Conservation (phyloP, 2,797 vertebrate species). For the Selene dorsalis region DNA sequence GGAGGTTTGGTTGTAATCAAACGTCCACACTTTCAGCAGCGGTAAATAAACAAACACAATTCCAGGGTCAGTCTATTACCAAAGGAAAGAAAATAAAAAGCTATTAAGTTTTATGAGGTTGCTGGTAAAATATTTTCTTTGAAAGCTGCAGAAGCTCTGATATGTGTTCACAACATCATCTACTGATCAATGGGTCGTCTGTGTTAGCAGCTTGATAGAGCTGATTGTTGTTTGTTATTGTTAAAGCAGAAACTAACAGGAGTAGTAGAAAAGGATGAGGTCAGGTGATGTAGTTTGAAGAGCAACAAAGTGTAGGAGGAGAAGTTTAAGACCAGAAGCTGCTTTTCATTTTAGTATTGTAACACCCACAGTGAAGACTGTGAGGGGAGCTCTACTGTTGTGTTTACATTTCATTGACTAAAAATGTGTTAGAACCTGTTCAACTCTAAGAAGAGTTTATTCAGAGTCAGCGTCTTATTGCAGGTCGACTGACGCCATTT, state of each 20-base stretch:
- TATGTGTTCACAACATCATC: neutral
- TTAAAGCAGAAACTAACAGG: neutral
- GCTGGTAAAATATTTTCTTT: neutral
- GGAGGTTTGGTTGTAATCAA: too few species aligned
- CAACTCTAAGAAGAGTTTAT: too few species aligned
- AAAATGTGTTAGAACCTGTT: too few species aligned
- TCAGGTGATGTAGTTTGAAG: neutral
- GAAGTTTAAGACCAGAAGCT: neutral
- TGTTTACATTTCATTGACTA: too few species aligned
- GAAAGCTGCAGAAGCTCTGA: neutral
- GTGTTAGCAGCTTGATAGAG: neutral
- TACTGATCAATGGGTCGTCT: neutral
- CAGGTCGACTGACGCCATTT: too few species aligned
- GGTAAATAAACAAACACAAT: neutral
- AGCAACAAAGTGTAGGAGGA: neutral
- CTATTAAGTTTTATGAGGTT: slow-evolving; percentile 4
- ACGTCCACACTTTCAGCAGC: neutral
- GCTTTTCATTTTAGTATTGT: neutral
- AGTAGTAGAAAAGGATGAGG: neutral
- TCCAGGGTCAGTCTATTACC: neutral
- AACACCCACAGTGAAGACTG: neutral
- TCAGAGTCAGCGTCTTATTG: too few species aligned
- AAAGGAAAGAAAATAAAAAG: neutral
- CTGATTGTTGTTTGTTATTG: neutral
- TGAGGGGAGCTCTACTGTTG: too few species aligned